Base-by-base conservation (phyloP, 92 coral and sea anemone genomes). In the Porites evermanni region DNA sequence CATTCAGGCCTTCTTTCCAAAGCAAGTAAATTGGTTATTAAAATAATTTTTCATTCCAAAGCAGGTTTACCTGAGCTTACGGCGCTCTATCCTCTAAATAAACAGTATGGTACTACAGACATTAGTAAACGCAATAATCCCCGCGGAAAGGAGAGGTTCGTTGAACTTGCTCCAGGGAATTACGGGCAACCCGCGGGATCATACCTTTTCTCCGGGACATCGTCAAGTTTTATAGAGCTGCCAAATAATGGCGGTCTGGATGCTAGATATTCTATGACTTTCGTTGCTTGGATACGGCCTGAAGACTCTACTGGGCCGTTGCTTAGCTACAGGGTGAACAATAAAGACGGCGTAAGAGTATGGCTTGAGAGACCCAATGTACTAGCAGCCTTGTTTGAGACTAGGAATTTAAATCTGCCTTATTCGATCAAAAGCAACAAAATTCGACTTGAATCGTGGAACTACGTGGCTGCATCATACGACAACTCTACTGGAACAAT, bases 181-280 rank as follows among this genome's bases (percentile, higher is more conserved):
- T 85, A 77, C 84, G 83, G 84, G 51, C 88, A 85, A 85, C 88
- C 83, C 83, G 88, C 56, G 75, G 88, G 88, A 76, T 85, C 88
- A 14, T 85, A 44, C 79, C 12, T 56, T 59, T 85, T 85, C 77
- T 52, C 83, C 61, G 88, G 88, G 60, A 76, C 77, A 38, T 68
- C 88, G 24, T 12, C 82, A 32, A 85, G 88, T n/a, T 85, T 66
- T 18, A 53, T 77, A 26, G 88, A 85, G 50, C 77, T 85, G 8
- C 84, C 77, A 12, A 85, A 85, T 53, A 85, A 85, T 51, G 88
- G 88, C 24, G 88, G 83, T 20, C 72, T 85, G 21, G 88, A 85
- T 44, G 88, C 88, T 26, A 65, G 70, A 50, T 67, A 67, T 67
- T 76, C 88, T 2, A 74, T 76, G 83, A 85, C 88, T 21, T 66